Base-by-base conservation (phyloP, 2,797 vertebrate species). In the Poecilia velifera region DNA sequence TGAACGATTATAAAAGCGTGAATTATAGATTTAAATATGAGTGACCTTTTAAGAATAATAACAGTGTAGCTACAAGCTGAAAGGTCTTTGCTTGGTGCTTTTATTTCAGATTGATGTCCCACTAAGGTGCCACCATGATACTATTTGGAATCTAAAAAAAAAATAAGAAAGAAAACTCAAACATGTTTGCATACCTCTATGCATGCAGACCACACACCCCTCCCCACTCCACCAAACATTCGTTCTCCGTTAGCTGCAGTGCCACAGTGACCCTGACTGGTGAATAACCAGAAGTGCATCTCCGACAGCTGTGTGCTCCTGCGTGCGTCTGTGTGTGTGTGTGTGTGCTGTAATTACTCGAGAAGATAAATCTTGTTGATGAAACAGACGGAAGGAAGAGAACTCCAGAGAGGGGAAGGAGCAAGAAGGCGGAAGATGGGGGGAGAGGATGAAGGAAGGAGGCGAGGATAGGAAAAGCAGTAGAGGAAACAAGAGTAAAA, bases 311-410 rank as follows among this genome's bases (percentile, higher is more conserved):
- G 77, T 78, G 76, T 73, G 41, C 53, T 64, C 31, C 47, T 51
- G 31, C 28, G 76, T 64, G 74, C 80, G 81, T 55, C 76, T 79
- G 64, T 53, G 49, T 64, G 53, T 68, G 64, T 55, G 53, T 66
- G 53, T 64, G 75, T 83, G 82, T 51, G 78, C 77, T 90, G 88
- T 92, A 92, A 93, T 93, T 93, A 90, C 87, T 84, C 81, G 66
- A 91, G 80, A 86, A 87, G 84, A 91, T 92, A 91, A 91, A 91
- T 93, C 90, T 88, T 90, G 89, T 89, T 92, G 92, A 94, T 92
- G 87, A 91, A 93, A 93, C 87, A 90, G 90, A 91, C 84, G 73
- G 89, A 89, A 89, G 88, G 86, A 87, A 88, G 86, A 82, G 82
- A 79, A 82, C 89, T 90, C 90, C 51, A 34, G 90, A 91, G 90